Conservation (phyloP, 2,888 invertebrate species). For the Dichetophora obliterata region DNA sequence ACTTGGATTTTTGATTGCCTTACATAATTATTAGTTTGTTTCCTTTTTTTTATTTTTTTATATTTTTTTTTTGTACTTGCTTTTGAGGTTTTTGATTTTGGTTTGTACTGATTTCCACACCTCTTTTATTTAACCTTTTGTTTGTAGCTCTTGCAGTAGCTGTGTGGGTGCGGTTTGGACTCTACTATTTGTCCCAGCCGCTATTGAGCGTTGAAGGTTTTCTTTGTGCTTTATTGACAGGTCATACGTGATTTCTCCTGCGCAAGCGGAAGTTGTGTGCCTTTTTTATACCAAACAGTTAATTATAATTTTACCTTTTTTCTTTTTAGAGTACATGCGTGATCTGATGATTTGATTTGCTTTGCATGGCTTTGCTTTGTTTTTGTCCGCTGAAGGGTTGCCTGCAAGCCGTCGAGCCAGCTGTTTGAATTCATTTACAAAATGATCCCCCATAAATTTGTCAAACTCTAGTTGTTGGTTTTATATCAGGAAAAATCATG, state of each 20-base stretch:
- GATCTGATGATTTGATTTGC: conserved; percentile 33
- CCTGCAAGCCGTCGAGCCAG: conserved; percentile 29
- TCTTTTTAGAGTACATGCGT: conserved; percentile 15
- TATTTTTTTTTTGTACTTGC: not conserved
- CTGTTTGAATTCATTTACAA: conserved; percentile 39
- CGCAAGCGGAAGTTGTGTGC: conserved; percentile 25
- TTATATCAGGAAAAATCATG: not conserved
- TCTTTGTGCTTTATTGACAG: conserved; percentile 18
- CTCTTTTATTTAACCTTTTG: conserved; percentile 14
- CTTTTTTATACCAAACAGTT: conserved; percentile 35
- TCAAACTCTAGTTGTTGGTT: conserved; percentile 7
- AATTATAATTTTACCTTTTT: conserved; percentile 44
- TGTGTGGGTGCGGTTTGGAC: not conserved
- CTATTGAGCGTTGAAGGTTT: not conserved
- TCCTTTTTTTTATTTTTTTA: not conserved
- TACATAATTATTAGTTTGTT: not conserved
- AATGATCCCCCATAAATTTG: conserved; percentile 51
- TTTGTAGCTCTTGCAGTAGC: not conserved
- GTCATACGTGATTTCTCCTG: conserved; percentile 11
- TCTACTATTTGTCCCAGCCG: not conserved
- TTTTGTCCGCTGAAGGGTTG: conserved; percentile 15
- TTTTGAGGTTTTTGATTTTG: conserved; percentile 2
- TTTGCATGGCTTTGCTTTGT: conserved; percentile 8
- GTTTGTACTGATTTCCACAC: conserved; percentile 26
- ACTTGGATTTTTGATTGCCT: not conserved